A percentile compares a stretch with the other conserved stretches of the same genome.
Conservation (phyloP, 2,888 invertebrate genomes). For the Pyrocoelia pectoralis region DNA sequence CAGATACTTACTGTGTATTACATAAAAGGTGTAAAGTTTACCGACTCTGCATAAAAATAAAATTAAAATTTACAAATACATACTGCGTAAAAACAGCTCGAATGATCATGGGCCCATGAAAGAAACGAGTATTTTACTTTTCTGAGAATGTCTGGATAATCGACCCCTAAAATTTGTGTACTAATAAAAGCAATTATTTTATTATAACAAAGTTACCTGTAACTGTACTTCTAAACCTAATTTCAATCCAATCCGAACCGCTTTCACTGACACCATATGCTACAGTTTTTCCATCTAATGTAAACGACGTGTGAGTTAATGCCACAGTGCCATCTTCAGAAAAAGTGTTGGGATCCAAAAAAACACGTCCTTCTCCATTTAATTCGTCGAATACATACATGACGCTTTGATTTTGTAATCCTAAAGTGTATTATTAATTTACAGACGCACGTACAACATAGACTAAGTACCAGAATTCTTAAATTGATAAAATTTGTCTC, state of each 20-base stretch:
- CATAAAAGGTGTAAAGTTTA: no score
- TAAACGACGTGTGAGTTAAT: conserved; percentile 78
- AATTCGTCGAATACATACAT: conserved; percentile 84
- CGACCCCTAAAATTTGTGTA: conserved; percentile 66
- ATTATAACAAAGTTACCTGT: conserved; percentile 70
- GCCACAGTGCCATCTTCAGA: conserved; percentile 92
- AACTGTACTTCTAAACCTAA: conserved; percentile 80
- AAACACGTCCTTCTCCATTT: conserved; percentile 79
- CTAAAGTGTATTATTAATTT: conserved; percentile 59
- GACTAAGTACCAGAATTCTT: conserved; percentile 72
- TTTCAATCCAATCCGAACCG: conserved; percentile 97
- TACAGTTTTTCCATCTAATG: conserved; percentile 87
- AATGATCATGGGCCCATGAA: conserved; percentile 94
- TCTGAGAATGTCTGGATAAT: conserved; percentile 87
- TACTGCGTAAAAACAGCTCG: conserved; percentile 93
- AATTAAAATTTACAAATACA: no score
- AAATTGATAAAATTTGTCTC: conserved; percentile 88
- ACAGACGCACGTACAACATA: neutral
- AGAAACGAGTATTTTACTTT: conserved; percentile 92
- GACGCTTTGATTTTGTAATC: conserved; percentile 97
- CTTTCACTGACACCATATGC: conserved; percentile 92
- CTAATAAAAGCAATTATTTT: conserved; percentile 14
- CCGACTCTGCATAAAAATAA: no score
- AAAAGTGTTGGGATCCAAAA: conserved; percentile 93
- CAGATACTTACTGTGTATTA: no score